A percentile compares a stretch with the other conserved stretches of the same genome.
Conservation (phyloP, 2,113 vertebrate genomes). For the Ceyx melanurus region DNA sequence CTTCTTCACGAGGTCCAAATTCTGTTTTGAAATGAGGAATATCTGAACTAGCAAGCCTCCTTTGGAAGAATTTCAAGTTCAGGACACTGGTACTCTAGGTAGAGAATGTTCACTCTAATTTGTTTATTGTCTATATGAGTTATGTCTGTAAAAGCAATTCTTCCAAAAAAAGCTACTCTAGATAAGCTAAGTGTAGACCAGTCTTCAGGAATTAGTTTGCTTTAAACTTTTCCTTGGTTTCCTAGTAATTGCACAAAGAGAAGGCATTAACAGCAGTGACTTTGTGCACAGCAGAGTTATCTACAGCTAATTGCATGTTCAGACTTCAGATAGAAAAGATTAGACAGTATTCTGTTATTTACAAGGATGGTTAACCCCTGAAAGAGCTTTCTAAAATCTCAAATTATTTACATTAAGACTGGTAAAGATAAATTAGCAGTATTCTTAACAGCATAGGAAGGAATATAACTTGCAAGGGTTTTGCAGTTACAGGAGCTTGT, state of each 20-base stretch:
- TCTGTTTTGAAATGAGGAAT: background rate
- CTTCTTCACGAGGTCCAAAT: background rate
- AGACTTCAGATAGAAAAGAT: background rate
- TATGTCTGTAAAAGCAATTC: background rate
- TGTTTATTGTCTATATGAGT: background rate
- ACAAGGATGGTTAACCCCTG: background rate
- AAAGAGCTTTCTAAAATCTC: background rate
- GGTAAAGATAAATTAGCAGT: background rate
- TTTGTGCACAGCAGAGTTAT: background rate
- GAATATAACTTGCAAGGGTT: background rate
- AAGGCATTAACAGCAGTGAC: background rate
- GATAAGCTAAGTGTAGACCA: background rate
- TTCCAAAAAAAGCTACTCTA: background rate
- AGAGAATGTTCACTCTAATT: background rate
- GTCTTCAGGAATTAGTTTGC: background rate
- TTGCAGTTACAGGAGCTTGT: background rate
- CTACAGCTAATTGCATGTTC: background rate
- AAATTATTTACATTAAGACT: background rate
- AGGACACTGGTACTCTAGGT: background rate
- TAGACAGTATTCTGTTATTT: background rate
- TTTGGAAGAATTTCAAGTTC: background rate
- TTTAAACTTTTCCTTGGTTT: background rate
- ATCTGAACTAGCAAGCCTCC: background rate
- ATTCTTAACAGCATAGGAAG: background rate
- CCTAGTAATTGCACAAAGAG: background rate